phyloP scores from a whole-genome alignment of 2,797 vertebrate species.

The Bryconaethiops microstoma region DNA sequence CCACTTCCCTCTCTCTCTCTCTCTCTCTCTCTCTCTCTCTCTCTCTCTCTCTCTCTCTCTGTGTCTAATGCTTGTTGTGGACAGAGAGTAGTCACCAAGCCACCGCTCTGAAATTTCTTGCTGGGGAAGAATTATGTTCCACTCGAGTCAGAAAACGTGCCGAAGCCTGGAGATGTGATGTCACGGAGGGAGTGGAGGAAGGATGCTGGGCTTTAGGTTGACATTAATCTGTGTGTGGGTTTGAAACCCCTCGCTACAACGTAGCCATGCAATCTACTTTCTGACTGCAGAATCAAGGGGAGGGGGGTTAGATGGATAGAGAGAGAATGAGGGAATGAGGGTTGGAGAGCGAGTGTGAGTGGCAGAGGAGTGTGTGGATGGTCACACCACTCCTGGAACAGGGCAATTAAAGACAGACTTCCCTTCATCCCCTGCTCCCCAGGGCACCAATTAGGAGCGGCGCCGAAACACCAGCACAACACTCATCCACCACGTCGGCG shows the following conservation, averaged over 20 bases:
- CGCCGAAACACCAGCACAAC: slow-evolving; percentile 59
- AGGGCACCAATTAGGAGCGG: slow-evolving; percentile 64
- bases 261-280: slow-evolving; percentile 36
- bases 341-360: slow-evolving; percentile 32
- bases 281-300: slow-evolving; percentile 48
- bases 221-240: slow-evolving; percentile 58
- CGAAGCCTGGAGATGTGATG: slow-evolving; percentile 48
- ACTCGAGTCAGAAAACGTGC: slow-evolving; percentile 25
- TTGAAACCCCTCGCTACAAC: slow-evolving; percentile 49
- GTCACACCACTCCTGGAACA: slow-evolving; percentile 60
- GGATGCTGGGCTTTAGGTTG: slow-evolving; percentile 46
- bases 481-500: slow-evolving; percentile 57
- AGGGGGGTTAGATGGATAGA: slow-evolving; percentile 17
- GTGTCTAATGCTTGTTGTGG: neutral
- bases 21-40: neutral
- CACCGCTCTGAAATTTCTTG: slow-evolving; percentile 25
- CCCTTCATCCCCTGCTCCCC: slow-evolving; percentile 59
- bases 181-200: slow-evolving; percentile 47
- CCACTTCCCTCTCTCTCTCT: neutral
- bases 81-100: slow-evolving; percentile 14
- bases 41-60: slow-evolving; percentile 2
- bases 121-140: slow-evolving; percentile 29
- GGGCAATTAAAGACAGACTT: slow-evolving; percentile 62
- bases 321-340: slow-evolving; percentile 41
- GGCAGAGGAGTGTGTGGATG: slow-evolving; percentile 52